phyloP scores from a whole-genome alignment of 2,797 vertebrate genomes.

The Allochrocebus solatus region DNA sequence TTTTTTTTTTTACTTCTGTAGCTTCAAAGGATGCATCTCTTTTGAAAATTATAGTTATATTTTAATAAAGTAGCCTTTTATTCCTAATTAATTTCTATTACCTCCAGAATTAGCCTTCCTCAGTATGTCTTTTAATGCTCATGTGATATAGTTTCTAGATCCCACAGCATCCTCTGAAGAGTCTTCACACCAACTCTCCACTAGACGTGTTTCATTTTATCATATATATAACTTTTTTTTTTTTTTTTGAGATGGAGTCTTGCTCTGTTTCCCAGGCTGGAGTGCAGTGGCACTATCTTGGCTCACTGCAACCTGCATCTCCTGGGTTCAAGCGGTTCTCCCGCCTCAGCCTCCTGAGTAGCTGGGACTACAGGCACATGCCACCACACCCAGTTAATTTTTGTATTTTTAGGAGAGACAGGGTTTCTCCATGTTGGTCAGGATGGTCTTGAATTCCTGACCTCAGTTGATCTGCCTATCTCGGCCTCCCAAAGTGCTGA shows the following conservation, averaged over 20 bases:
- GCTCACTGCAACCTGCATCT: background rate
- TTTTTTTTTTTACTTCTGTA: background rate
- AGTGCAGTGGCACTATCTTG: background rate
- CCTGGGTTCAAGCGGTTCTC: background rate
- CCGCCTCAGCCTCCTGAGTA: background rate
- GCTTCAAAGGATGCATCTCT: background rate
- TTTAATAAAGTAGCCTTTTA: background rate
- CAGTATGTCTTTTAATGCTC: background rate
- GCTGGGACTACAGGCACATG: background rate
- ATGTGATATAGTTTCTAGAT: background rate
- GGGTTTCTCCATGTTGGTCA: background rate
- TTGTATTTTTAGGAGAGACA: background rate
- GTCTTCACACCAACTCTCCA: background rate
- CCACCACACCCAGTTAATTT: background rate
- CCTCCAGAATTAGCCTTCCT: background rate
- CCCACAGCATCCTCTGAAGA: background rate
- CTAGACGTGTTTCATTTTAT: background rate
- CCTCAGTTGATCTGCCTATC: background rate
- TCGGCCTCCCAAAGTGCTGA: background rate
- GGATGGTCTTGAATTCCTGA: background rate
- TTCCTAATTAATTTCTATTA: background rate
- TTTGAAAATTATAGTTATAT: background rate
- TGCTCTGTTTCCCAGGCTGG: background rate
- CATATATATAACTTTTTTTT: background rate
- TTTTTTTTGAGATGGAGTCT: background rate